A percentile compares a stretch with the other conserved stretches of the same genome.
These are phyloP conservation scores for Galagoides demidoff DNA, from an alignment of 2,797 vertebrate genomes.

Conservation along the genomic window DNA sequence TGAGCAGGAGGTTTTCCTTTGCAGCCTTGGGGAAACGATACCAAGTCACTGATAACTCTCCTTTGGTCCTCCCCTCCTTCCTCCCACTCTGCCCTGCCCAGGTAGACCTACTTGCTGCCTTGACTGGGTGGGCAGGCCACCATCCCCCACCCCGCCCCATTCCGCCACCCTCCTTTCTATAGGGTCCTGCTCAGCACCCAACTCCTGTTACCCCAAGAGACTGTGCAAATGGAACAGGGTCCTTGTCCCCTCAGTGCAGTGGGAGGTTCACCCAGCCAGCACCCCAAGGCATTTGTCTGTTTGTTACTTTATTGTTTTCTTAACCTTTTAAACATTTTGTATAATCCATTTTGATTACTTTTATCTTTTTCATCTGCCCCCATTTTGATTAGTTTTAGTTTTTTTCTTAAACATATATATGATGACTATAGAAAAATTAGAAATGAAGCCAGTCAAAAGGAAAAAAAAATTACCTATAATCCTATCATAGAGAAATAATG, in stretches of 20 bases:
- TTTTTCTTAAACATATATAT: neutral
- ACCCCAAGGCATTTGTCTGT: neutral
- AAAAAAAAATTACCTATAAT: neutral
- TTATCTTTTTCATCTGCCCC: neutral
- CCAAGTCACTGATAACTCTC: neutral
- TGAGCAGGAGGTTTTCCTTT: neutral
- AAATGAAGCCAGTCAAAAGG: neutral
- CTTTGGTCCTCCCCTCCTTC: neutral
- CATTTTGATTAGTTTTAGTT: neutral
- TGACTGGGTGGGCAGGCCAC: neutral
- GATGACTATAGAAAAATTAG: neutral
- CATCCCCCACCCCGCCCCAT: neutral
- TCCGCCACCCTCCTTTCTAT: neutral
- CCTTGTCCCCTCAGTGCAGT: neutral
- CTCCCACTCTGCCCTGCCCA: rapidly evolving
- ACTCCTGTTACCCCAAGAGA: neutral
- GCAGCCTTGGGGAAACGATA: neutral
- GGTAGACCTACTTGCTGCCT: neutral
- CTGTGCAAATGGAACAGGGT: neutral
- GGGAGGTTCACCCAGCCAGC: neutral
- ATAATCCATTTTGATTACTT: neutral
- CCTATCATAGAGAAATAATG: neutral
- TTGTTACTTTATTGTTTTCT: neutral
- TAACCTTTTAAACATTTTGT: neutral
- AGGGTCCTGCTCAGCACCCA: neutral